Percentiles rank a stretch among this genome's conserved stretches.
These are phyloP conservation scores for Helicorthomorpha holstii DNA, from an alignment of 1,140 invertebrate species.

Conservation along the genomic window DNA sequence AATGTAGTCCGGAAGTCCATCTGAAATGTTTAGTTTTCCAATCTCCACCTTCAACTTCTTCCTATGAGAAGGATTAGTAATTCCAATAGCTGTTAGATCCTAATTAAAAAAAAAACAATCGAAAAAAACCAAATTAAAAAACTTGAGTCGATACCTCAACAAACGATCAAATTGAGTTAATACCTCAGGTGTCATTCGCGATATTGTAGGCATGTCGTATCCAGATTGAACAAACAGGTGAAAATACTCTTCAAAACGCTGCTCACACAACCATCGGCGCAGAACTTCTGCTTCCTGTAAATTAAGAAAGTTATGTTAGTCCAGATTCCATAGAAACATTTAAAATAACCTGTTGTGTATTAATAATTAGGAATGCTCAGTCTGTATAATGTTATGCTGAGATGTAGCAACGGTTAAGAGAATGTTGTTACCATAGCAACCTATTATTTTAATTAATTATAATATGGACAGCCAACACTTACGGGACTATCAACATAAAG, in stretches of 20 bases:
- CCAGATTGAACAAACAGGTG: conserved; percentile 83
- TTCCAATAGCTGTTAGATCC: conserved; percentile 58
- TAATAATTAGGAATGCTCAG: too few relatives aligned
- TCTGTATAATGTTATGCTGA: too few relatives aligned
- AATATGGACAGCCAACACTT: too few relatives aligned
- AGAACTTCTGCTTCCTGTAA: conserved; percentile 79
- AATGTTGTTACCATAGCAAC: too few relatives aligned
- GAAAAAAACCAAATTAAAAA: neutral
- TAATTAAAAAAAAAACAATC: conserved; percentile 17
- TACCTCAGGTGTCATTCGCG: conserved; percentile 92
- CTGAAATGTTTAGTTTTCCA: conserved; percentile 78
- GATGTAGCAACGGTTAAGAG: too few relatives aligned
- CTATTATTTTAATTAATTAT: too few relatives aligned
- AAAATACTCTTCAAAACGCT: conserved; percentile 93
- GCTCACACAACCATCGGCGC: conserved; percentile 79
- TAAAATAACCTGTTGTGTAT: too few relatives aligned
- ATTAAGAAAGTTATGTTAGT: too few relatives aligned
- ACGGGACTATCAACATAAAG: too few relatives aligned
- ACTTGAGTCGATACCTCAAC: neutral
- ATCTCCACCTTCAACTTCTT: conserved; percentile 93
- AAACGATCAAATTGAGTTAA: conserved; percentile 3
- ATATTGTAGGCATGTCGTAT: conserved; percentile 94
- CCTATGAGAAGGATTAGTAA: conserved; percentile 93
- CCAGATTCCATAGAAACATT: too few relatives aligned
- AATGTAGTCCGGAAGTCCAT: conserved; percentile 81